Conservation (phyloP, 64 coral and sea anemone genomes). For the Porites lutea region DNA sequence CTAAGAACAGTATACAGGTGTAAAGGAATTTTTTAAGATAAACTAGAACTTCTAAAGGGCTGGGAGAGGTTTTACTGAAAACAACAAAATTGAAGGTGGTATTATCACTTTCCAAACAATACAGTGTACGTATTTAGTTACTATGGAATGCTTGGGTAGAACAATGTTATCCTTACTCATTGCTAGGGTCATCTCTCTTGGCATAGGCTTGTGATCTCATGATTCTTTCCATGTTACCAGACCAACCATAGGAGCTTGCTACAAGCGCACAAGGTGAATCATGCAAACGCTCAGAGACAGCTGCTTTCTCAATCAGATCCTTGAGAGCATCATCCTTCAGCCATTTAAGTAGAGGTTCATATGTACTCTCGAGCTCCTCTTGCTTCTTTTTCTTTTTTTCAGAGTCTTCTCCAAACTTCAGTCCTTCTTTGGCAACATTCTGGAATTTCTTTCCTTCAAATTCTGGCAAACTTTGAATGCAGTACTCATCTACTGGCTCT, state of each 20-base stretch:
- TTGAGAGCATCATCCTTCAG: constrained; percentile 97
- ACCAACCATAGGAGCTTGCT: constrained; percentile 98
- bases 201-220: constrained; percentile 99
- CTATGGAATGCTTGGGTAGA: no score
- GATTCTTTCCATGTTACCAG: constrained; percentile 99
- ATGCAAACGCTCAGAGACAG: constrained; percentile 88
- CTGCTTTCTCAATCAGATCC: constrained; percentile 96
- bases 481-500: constrained; percentile 98
- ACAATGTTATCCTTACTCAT: constrained; percentile 70
- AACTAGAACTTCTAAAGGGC: no score
- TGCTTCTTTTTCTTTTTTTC: constrained; percentile 95
- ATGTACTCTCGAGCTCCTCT: constrained; percentile 94
- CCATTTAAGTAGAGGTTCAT: constrained; percentile 98
- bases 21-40: no score
- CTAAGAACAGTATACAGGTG: no score
- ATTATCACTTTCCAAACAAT: no score
- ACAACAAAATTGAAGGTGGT: no score
- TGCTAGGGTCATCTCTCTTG: constrained; percentile 88
- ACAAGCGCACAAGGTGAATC: constrained; percentile 96
- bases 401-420: constrained; percentile 86
- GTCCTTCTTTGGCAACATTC: constrained; percentile 96
- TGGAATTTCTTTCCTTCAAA: constrained; percentile 99
- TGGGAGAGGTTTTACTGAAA: no score
- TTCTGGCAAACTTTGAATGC: constrained; percentile 98
- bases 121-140: no score